Evolutionary conservation across 2,888 invertebrate genomes (phyloP).

Genomic region (Andrena hattorfiana): DNA sequence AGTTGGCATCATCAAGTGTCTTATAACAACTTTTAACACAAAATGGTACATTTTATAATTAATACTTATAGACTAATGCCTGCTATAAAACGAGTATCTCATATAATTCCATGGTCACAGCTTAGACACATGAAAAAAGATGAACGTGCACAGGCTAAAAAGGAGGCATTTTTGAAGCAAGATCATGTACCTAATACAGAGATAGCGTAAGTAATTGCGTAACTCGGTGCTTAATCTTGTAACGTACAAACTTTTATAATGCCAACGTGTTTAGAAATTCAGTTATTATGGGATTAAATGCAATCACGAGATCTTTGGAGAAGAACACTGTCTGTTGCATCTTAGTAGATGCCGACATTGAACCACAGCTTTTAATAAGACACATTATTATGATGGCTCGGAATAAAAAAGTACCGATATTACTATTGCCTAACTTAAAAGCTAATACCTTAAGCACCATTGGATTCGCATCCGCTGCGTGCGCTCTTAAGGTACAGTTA

Average conservation of each 20-base stretch:
- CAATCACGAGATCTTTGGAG: conserved; percentile 80
- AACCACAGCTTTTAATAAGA: conserved; percentile 78
- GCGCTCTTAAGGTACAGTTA: conserved; percentile 77
- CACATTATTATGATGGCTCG: conserved; percentile 80
- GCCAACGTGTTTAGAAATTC: conserved; percentile 67
- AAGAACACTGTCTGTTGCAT: conserved; percentile 75
- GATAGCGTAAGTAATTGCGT: conserved; percentile 54
- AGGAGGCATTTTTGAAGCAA: conserved; percentile 52
- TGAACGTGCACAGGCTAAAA: conserved; percentile 71
- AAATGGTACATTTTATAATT: conserved; percentile 1
- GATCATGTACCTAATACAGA: conserved; percentile 42
- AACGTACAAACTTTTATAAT: neutral
- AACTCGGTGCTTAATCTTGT: neutral
- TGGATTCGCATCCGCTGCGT: conserved; percentile 77
- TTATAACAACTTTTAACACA: neutral
- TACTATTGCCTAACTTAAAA: conserved; percentile 79
- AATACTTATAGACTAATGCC: conserved; percentile 71
- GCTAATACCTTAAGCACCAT: conserved; percentile 71
- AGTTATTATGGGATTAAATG: conserved; percentile 80
- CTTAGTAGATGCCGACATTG: conserved; percentile 78
- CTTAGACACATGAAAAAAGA: conserved; percentile 74
- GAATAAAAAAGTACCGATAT: conserved; percentile 77
- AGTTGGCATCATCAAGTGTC: neutral
- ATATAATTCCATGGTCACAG: conserved; percentile 73
- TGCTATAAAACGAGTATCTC: conserved; percentile 61